A percentile compares a stretch with the other conserved stretches of the same genome.
Conservation (phyloP, 2,113 vertebrate genomes). For the Sigmodon hispidus region DNA sequence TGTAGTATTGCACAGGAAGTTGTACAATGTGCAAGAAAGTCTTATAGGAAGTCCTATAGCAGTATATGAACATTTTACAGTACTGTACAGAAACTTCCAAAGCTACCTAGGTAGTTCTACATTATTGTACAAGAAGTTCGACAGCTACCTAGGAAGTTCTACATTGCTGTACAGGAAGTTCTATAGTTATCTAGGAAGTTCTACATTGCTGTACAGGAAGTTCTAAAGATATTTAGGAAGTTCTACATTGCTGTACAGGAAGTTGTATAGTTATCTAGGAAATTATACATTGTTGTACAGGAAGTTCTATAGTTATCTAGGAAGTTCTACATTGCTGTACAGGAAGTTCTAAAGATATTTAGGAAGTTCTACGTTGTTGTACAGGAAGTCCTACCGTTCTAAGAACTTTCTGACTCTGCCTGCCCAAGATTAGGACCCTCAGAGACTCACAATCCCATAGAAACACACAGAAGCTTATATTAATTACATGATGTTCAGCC, state of each 20-base stretch:
- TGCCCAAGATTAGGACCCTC: too few relatives aligned
- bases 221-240: not conserved
- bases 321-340: not conserved
- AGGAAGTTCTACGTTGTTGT: not conserved
- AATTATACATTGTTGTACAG: not conserved
- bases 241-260: not conserved
- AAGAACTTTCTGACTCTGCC: too few relatives aligned
- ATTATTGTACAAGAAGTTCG: not conserved
- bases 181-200: not conserved
- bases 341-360: not conserved
- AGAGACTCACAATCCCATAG: too few relatives aligned
- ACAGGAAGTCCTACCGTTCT: too few relatives aligned
- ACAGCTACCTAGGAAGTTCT: not conserved
- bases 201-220: not conserved
- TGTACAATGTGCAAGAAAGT: not conserved
- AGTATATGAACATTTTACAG: not conserved
- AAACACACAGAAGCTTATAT: too few relatives aligned
- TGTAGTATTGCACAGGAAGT: not conserved
- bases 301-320: not conserved
- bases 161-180: not conserved
- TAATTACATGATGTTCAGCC: too few relatives aligned
- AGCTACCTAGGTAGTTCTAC: not conserved
- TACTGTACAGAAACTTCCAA: not conserved
- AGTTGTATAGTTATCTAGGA: not conserved
- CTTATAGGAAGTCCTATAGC: not conserved